phyloP scores from a whole-genome alignment of 2,888 invertebrate genomes.

The Tetramorium bicarinatum region DNA sequence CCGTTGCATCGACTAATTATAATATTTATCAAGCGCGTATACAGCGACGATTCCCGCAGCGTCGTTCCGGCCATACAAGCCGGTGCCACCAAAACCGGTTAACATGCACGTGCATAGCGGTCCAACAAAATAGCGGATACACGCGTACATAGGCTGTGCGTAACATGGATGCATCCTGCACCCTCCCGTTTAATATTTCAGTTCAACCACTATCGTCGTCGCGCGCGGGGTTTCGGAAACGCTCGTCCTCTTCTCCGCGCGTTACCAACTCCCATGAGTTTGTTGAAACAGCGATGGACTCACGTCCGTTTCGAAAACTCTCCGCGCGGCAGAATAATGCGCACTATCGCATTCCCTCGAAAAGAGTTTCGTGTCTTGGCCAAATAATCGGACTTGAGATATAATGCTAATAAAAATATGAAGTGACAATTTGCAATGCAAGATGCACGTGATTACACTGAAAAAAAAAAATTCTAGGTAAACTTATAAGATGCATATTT shows the following conservation, averaged over 20 bases:
- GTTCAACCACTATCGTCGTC: conserved; percentile 53
- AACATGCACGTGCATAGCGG: conserved; percentile 63
- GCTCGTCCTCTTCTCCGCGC: conserved; percentile 71
- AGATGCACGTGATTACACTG: background rate
- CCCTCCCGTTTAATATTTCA: conserved; percentile 81
- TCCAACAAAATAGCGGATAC: conserved; percentile 60
- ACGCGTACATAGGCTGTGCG: conserved; percentile 11
- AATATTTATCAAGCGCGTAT: conserved; percentile 75
- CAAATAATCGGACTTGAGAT: conserved; percentile 47
- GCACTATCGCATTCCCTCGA: conserved; percentile 7
- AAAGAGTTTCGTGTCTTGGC: conserved; percentile 11
- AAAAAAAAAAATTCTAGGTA: too few species aligned
- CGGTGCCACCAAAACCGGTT: conserved; percentile 52
- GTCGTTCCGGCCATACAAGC: conserved; percentile 57
- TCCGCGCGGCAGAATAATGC: conserved; percentile 60
- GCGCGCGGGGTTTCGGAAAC: conserved; percentile 62
- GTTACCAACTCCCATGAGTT: conserved; percentile 81
- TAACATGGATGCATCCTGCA: conserved; percentile 41
- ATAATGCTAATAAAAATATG: conserved; percentile 47
- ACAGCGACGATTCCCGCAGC: conserved; percentile 39
- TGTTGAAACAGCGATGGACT: conserved; percentile 77
- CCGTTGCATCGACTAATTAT: conserved; percentile 76
- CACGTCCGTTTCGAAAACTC: conserved; percentile 67
- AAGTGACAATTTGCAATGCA: background rate
- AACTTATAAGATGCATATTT: too few species aligned